Evolutionary conservation across 2,797 vertebrate species (phyloP).

Genomic region (Potorous gilbertii): DNA sequence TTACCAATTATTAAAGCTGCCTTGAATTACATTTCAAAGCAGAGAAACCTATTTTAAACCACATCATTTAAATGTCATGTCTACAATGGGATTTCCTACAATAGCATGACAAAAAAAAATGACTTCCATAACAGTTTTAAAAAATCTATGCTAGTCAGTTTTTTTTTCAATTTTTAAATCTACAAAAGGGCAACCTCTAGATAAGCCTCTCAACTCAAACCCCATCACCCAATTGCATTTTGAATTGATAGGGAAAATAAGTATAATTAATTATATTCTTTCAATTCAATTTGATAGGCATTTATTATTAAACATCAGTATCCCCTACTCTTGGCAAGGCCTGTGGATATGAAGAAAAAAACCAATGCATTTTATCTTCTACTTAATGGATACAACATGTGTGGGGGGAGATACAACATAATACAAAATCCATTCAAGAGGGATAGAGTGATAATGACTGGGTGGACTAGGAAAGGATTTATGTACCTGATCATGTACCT

Average conservation of each 20-base stretch:
- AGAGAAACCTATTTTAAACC: not conserved
- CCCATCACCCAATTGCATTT: not conserved
- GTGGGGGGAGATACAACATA: not conserved
- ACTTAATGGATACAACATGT: not conserved
- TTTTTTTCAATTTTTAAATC: not conserved
- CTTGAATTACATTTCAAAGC: not conserved
- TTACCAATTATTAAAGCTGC: not conserved
- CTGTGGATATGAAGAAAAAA: not conserved
- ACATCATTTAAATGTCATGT: not conserved
- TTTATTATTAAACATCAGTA: not conserved
- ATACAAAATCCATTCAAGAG: not conserved
- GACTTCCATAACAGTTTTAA: constrained; percentile 22
- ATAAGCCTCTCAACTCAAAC: not conserved
- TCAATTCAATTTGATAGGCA: not conserved
- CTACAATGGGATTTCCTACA: constrained; percentile 18
- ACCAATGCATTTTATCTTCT: not conserved
- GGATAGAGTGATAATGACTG: not conserved
- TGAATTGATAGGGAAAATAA: not conserved
- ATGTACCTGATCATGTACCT: not conserved
- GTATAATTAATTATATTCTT: not conserved
- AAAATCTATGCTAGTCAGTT: constrained; percentile 4
- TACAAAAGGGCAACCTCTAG: not conserved
- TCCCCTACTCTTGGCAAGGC: not conserved
- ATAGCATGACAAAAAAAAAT: not conserved
- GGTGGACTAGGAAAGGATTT: not conserved